These are phyloP conservation scores for Campaea margaritaria DNA, from an alignment of 2,888 invertebrate genomes.

Conservation along the genomic window DNA sequence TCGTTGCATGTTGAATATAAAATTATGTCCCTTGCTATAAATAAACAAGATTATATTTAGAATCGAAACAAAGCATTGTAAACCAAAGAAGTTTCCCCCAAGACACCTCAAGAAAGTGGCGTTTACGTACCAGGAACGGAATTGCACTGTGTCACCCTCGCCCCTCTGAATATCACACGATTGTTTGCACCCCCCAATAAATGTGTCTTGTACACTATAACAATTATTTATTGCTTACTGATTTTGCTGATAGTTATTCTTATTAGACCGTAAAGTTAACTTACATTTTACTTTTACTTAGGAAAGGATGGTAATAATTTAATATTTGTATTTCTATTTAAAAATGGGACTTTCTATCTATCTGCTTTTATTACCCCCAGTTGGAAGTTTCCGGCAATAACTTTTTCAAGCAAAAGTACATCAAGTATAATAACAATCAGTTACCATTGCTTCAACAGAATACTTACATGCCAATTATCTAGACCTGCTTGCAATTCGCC, in stretches of 20 bases:
- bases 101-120: slow-evolving; percentile 52
- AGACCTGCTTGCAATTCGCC: slow-evolving; percentile 4
- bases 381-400: too few relatives aligned
- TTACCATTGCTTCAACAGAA: not conserved
- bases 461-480: not conserved
- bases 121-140: slow-evolving; percentile 66
- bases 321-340: not conserved
- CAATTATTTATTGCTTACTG: slow-evolving; percentile 31
- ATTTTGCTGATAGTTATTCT: slow-evolving; percentile 29
- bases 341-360: too few relatives aligned
- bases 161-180: slow-evolving; percentile 58
- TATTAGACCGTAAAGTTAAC: slow-evolving; percentile 29
- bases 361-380: too few relatives aligned
- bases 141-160: slow-evolving; percentile 66
- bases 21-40: slow-evolving; percentile 1
- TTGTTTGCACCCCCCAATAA: slow-evolving; percentile 55
- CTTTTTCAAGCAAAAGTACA: too few relatives aligned
- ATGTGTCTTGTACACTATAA: slow-evolving; percentile 42
- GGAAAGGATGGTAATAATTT: not conserved
- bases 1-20: not conserved
- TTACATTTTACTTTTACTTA: slow-evolving; percentile 31
- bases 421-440: too few relatives aligned
- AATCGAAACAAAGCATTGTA: slow-evolving; percentile 15
- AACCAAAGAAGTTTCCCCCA: slow-evolving; percentile 30
- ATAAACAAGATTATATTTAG: slow-evolving; percentile 7